Conservation (phyloP, 2,113 vertebrate genomes). For the Callipepla squamata region DNA sequence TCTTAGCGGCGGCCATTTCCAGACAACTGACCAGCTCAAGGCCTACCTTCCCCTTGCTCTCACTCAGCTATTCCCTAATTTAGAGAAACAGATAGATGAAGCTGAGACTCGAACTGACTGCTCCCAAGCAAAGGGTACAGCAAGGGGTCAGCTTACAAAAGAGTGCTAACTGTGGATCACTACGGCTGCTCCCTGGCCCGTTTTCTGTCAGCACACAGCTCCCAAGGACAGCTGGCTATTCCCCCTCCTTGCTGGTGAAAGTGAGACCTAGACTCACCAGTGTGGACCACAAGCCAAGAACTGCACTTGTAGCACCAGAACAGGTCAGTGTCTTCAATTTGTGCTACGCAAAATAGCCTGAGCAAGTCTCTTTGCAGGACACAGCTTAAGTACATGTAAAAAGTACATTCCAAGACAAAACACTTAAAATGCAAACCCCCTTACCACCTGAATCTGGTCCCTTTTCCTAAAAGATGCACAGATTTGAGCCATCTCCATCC, state of each 20-base stretch:
- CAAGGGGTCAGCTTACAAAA: not conserved
- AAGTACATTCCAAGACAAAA: conserved; percentile 72
- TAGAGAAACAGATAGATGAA: not conserved
- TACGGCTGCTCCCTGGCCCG: not conserved
- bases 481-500: conserved; percentile 50
- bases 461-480: conserved; percentile 59
- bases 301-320: conserved; percentile 42
- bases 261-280: not conserved
- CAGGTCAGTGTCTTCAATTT: conserved; percentile 23
- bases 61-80: conserved; percentile 40
- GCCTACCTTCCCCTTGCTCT: not conserved
- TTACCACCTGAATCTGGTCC: conserved; percentile 67
- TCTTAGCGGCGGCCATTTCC: not conserved
- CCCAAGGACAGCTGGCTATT: conserved; percentile 9
- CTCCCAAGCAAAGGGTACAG: conserved; percentile 19
- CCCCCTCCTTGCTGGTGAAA: conserved; percentile 43
- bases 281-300: not conserved
- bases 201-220: conserved; percentile 46
- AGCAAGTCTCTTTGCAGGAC: conserved; percentile 47
- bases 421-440: conserved; percentile 68
- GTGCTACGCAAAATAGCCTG: conserved; percentile 37
- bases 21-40: not conserved
- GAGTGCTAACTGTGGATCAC: not conserved
- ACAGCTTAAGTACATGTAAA: conserved; percentile 33
- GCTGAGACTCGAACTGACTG: not conserved